Evolutionary conservation across 2,113 vertebrate genomes (phyloP).

Genomic region (Anarhynchus alexandrinus): DNA sequence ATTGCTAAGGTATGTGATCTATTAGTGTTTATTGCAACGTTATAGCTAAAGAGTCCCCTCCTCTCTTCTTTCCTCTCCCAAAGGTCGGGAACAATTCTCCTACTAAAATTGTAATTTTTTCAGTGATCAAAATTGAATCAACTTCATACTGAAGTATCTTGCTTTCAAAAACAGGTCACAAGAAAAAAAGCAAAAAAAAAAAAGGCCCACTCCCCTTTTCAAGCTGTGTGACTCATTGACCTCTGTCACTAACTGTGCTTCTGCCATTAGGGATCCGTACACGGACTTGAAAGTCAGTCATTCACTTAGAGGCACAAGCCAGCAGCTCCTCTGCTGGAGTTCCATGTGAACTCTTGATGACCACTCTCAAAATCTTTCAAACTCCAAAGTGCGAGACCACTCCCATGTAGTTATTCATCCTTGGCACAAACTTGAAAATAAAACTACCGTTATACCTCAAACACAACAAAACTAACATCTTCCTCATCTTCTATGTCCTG

Average conservation of each 20-base stretch:
- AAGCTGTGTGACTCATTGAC: background rate
- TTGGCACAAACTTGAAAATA: background rate
- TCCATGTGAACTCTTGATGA: background rate
- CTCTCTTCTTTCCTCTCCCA: background rate
- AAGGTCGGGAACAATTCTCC: background rate
- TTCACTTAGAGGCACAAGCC: background rate
- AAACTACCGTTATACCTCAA: background rate
- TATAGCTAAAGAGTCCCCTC: background rate
- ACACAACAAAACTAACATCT: background rate
- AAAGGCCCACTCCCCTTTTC: fast-evolving
- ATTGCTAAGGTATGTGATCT: background rate
- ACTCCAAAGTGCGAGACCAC: background rate
- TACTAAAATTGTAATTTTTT: background rate
- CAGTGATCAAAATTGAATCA: background rate
- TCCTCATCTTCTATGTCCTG: background rate
- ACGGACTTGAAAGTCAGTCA: background rate
- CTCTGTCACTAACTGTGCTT: background rate
- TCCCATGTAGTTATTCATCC: background rate
- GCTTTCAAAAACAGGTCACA: background rate
- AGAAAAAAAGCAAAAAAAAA: background rate
- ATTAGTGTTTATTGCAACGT: background rate
- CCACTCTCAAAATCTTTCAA: background rate
- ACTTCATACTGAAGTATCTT: background rate
- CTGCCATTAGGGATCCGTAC: background rate
- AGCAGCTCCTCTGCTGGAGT: background rate